Evolutionary conservation across 2,888 invertebrate genomes (phyloP).

Genomic region (Mythimna loreyi): DNA sequence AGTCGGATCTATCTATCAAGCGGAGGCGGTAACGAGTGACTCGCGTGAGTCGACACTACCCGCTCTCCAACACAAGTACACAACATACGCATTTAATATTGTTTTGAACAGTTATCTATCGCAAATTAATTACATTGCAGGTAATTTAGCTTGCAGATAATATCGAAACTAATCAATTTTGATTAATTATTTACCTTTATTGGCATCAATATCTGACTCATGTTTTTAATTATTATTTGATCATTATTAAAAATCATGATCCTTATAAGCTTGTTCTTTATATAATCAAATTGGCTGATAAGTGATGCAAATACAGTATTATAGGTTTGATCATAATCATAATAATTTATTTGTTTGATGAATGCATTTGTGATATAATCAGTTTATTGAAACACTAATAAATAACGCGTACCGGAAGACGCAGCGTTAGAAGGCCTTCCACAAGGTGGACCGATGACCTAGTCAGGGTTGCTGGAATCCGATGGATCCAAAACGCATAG

Average conservation of each 20-base stretch:
- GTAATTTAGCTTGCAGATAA: conserved; percentile 22
- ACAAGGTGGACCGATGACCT: too few relatives aligned
- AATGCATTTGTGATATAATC: conserved; percentile 6
- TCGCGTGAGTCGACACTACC: conserved; percentile 43
- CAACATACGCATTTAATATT: conserved; percentile 2
- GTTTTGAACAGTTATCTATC: conserved; percentile 31
- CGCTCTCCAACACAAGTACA: neutral
- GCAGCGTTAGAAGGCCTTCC: too few relatives aligned
- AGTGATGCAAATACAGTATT: neutral
- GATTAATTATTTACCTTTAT: conserved; percentile 12
- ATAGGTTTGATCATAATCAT: too few relatives aligned
- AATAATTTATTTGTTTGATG: too few relatives aligned
- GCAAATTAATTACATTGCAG: conserved; percentile 35
- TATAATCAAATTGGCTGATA: neutral
- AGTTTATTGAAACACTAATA: neutral
- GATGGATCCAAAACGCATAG: too few relatives aligned
- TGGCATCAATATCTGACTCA: neutral
- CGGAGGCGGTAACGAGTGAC: conserved; percentile 54
- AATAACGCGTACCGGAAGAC: too few relatives aligned
- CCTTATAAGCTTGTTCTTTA: neutral
- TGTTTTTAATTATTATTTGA: neutral
- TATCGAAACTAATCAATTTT: conserved; percentile 34
- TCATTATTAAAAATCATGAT: neutral
- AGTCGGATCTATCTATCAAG: conserved; percentile 51
- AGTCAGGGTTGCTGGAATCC: too few relatives aligned